These are phyloP conservation scores for Augiades crinisus DNA, from an alignment of 2,888 invertebrate genomes.

Conservation along the genomic window DNA sequence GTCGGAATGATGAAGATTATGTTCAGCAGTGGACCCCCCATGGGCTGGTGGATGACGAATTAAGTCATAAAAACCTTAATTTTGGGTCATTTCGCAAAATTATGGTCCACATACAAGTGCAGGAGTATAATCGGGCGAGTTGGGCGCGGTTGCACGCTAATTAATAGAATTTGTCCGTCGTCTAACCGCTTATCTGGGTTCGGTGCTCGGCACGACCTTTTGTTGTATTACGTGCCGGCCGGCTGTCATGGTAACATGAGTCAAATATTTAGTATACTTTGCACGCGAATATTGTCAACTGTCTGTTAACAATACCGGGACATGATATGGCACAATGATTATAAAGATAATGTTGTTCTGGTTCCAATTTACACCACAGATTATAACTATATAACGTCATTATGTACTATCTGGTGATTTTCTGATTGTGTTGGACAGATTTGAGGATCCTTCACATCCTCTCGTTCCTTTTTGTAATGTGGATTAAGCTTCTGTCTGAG, in stretches of 20 bases:
- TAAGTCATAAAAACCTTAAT: neutral
- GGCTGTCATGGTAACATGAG: constrained; percentile 12
- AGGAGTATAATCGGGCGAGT: neutral
- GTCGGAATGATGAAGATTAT: too few relatives aligned
- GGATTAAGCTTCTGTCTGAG: too few relatives aligned
- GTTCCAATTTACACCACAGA: too few relatives aligned
- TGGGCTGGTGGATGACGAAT: too few relatives aligned
- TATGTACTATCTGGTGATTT: too few relatives aligned
- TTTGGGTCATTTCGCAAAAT: neutral
- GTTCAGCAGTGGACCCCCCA: too few relatives aligned
- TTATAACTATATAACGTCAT: too few relatives aligned
- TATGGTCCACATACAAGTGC: neutral
- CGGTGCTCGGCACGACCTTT: constrained; percentile 38
- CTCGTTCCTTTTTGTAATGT: constrained; percentile 1
- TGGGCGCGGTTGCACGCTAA: constrained; percentile 36
- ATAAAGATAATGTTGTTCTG: neutral
- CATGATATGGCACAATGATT: neutral
- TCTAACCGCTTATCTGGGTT: constrained; percentile 35
- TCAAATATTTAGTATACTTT: neutral
- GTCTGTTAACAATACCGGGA: neutral
- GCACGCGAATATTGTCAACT: constrained; percentile 11
- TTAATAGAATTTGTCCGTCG: constrained; percentile 40
- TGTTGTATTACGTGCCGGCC: constrained; percentile 10
- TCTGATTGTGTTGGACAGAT: too few relatives aligned
- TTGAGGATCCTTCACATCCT: too few relatives aligned